Base-by-base conservation (phyloP, 2,888 invertebrate genomes). In the Chromoteleia sp. region DNA sequence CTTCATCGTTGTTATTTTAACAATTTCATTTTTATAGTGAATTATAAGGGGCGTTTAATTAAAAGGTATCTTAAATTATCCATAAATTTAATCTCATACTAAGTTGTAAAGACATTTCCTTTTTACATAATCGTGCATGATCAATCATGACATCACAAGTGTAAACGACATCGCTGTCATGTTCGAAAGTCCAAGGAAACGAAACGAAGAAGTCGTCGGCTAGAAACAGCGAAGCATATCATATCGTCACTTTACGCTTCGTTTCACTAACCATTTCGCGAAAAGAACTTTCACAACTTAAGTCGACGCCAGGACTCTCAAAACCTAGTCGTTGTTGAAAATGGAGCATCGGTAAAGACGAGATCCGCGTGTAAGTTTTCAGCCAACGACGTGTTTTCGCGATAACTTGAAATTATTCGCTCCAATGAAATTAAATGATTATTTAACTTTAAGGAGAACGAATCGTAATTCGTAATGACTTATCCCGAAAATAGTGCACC, bases 241-340 rank as follows among this genome's bases (percentile, higher is more conserved):
- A 82, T 79, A 82, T 83, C 82, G 80, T 80, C 80, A 61, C 79
- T 85, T 87, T 83, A 83, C 85, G 86, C 84, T 84, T 86, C 87
- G 85, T 86, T 87, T 87, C 83, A 78, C 77, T 54, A 76, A 67
- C 63, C 70, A 71, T 71, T 83, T 78, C 29, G 52, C 19, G 67
- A 61, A 67, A 77, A 77, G 70, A 59, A 84, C 70, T 83, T 82
- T 71, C 65, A 58, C 63, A 74, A 80, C 71, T 80, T 76, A 75
- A 78, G 73, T 58, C 63, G 73, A 73, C 41, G 59, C 75, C 67
- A 58, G 39, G 73, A 70, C 65, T 70, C 59, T 54, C 50, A 43
- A 56, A 54, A 54, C 54, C 63, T 43, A 71, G 58, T 67, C 52
- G 5, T 10, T n/a, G 65, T 43, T 73, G 67, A 75, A 81, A 76